These are phyloP conservation scores for Anoplophora glabripennis DNA, from an alignment of 1,140 invertebrate genomes.

Conservation along the genomic window DNA sequence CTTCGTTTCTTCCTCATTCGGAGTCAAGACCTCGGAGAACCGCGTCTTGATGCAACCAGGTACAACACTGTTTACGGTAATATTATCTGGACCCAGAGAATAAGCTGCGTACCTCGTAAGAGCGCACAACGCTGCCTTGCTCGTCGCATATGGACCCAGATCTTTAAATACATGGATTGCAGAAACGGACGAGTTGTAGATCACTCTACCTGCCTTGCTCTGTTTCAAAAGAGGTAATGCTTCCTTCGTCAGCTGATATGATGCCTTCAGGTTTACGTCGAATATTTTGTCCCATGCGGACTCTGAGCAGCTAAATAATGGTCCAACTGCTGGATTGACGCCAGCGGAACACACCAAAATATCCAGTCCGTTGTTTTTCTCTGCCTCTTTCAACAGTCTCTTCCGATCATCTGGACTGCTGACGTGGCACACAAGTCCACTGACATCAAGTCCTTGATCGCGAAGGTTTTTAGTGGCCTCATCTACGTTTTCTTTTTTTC, in stretches of 20 bases:
- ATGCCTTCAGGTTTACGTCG: slow-evolving; percentile 90
- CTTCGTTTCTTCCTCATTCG: background rate
- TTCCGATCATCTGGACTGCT: slow-evolving; percentile 73
- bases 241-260: slow-evolving; percentile 86
- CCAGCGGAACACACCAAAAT: slow-evolving; percentile 95
- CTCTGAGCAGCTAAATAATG: slow-evolving; percentile 76
- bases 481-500: slow-evolving; percentile 83
- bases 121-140: slow-evolving; percentile 90
- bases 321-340: slow-evolving; percentile 79
- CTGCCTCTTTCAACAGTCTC: slow-evolving; percentile 65
- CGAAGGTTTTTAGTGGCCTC: slow-evolving; percentile 73
- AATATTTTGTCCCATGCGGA: slow-evolving; percentile 93
- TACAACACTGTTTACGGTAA: slow-evolving; percentile 90
- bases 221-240: slow-evolving; percentile 78
- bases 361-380: slow-evolving; percentile 85
- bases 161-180: slow-evolving; percentile 76
- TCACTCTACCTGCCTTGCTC: slow-evolving; percentile 74
- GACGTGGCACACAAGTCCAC: slow-evolving; percentile 85
- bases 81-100: slow-evolving; percentile 72
- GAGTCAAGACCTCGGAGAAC: slow-evolving; percentile 21
- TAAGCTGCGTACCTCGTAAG: slow-evolving; percentile 78
- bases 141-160: slow-evolving; percentile 87
- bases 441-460: slow-evolving; percentile 63
- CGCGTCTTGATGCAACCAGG: slow-evolving; percentile 67
- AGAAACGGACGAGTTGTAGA: slow-evolving; percentile 87